Evolutionary conservation across 2,113 vertebrate genomes (phyloP).

Genomic region (Acanthochromis polyacanthus): DNA sequence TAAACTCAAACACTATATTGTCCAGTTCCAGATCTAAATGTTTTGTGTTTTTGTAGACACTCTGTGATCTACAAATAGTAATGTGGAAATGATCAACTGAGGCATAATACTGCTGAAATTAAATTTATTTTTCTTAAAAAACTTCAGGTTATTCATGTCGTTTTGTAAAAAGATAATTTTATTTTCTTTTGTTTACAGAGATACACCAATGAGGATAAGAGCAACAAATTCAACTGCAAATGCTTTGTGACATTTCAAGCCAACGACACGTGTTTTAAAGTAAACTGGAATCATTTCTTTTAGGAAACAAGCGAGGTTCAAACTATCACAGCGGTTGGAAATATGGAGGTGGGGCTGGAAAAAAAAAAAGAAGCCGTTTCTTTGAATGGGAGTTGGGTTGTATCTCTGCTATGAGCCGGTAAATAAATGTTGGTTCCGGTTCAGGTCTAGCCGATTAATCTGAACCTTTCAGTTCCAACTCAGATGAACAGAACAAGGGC

Average conservation of each 20-base stretch:
- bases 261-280: constrained; percentile 37
- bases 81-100: too few species aligned
- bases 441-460: constrained; percentile 70
- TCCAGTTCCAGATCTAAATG: too few species aligned
- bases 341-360: background rate
- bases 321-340: constrained; percentile 22
- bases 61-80: too few species aligned
- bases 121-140: background rate
- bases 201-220: constrained; percentile 26
- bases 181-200: constrained; percentile 9
- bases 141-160: too few species aligned
- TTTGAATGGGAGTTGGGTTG: constrained; percentile 40
- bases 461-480: constrained; percentile 72
- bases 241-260: constrained; percentile 31
- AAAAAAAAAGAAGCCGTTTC: background rate
- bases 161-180: too few species aligned
- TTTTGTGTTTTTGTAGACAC: background rate
- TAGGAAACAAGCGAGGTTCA: constrained; percentile 52
- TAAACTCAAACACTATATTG: too few species aligned
- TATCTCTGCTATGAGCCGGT: constrained; percentile 43
- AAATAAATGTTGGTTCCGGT: constrained; percentile 76
- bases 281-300: constrained; percentile 19
- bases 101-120: too few species aligned
- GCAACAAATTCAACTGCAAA: constrained; percentile 60
- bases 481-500: constrained; percentile 75